Evolutionary conservation across 2,113 vertebrate species (phyloP).

Genomic region (Pica pica): DNA sequence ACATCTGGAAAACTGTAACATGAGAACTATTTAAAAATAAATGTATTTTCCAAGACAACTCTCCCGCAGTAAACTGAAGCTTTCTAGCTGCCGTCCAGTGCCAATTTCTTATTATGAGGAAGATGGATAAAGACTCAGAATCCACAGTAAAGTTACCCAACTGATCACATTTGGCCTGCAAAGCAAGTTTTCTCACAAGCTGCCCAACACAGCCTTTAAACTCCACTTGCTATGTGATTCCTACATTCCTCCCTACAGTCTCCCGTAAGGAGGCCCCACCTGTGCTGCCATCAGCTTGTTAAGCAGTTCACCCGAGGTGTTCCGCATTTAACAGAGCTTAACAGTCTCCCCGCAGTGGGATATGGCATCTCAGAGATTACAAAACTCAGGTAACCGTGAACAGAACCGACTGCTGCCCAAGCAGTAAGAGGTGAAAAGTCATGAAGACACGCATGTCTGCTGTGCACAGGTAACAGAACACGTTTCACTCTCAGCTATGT

Average conservation of each 20-base stretch:
- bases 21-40: not conserved
- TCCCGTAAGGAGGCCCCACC: not conserved
- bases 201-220: not conserved
- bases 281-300: not conserved
- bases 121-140: not conserved
- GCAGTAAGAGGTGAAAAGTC: not conserved
- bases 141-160: not conserved
- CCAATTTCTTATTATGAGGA: not conserved
- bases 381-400: not conserved
- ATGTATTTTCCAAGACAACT: not conserved
- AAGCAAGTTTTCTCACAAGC: not conserved
- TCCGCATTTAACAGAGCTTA: not conserved
- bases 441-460: not conserved
- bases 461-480: not conserved
- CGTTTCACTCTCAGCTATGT: not conserved
- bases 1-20: not conserved
- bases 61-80: not conserved
- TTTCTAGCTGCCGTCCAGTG: not conserved
- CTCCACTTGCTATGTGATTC: not conserved
- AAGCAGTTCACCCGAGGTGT: not conserved
- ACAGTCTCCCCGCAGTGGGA: not conserved
- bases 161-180: not conserved
- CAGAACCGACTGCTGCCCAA: not conserved
- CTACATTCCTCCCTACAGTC: not conserved
- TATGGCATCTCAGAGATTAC: not conserved